These are phyloP conservation scores for Halictus quadricinctus DNA, from an alignment of 2,888 invertebrate species.

Conservation along the genomic window DNA sequence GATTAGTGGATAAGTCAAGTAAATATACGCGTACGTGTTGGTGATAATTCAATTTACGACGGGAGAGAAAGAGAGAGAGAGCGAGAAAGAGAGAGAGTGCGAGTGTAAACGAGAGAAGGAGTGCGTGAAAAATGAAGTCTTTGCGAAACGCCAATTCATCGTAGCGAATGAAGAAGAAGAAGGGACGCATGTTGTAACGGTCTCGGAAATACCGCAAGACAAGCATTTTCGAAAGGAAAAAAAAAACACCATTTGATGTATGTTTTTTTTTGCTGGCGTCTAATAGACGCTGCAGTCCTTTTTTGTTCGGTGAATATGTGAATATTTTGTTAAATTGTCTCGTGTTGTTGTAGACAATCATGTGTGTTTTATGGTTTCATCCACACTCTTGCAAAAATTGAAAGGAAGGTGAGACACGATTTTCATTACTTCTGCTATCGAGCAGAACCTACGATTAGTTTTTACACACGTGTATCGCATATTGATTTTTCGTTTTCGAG, in stretches of 20 bases:
- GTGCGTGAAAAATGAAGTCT: conserved; percentile 43
- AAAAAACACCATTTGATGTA: conserved; percentile 19
- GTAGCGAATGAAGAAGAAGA: conserved; percentile 37
- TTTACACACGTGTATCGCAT: conserved; percentile 18
- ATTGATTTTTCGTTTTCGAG: not conserved
- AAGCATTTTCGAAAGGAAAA: conserved; percentile 42
- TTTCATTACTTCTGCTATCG: not conserved
- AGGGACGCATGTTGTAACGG: conserved; percentile 47
- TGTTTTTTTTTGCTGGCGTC: conserved; percentile 25
- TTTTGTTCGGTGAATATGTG: conserved; percentile 1
- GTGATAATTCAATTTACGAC: conserved; percentile 51
- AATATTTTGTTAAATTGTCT: conserved; percentile 35
- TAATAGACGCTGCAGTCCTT: not conserved
- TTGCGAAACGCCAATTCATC: conserved; percentile 52
- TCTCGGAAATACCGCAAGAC: conserved; percentile 37
- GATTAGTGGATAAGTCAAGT: conserved; percentile 62
- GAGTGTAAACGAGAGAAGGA: conserved; percentile 48
- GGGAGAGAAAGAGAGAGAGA: not conserved
- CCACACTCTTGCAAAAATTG: not conserved
- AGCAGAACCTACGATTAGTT: conserved; percentile 24
- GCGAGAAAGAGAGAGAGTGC: conserved; percentile 40
- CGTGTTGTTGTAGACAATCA: conserved; percentile 33
- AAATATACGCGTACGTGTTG: conserved; percentile 65
- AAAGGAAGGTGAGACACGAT: not conserved
- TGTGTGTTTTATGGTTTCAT: conserved; percentile 40